Evolutionary conservation across 2,797 vertebrate genomes (phyloP).

Genomic region (Enteromius thamalakanensis): DNA sequence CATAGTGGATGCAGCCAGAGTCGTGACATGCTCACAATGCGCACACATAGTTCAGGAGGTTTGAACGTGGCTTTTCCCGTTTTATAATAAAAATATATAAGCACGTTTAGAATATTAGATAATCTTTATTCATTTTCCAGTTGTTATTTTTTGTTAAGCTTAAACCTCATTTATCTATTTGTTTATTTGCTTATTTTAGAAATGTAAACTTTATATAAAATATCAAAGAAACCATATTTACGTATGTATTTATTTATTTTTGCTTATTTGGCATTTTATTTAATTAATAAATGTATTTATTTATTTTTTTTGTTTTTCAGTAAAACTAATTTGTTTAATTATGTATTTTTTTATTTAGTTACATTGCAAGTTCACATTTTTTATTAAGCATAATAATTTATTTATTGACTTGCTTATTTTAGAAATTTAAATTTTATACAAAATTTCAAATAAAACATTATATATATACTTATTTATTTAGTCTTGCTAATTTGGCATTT

Average conservation of each 20-base stretch:
- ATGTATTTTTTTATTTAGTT: too few relatives aligned
- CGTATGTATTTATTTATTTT: not conserved
- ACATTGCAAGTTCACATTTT: too few relatives aligned
- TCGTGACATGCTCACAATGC: not conserved
- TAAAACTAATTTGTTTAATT: too few relatives aligned
- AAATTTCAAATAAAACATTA: not conserved
- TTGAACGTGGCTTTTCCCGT: not conserved
- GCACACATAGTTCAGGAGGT: not conserved
- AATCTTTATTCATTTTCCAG: not conserved
- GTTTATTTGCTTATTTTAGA: not conserved
- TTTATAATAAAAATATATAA: conserved; percentile 1
- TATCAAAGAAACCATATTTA: not conserved
- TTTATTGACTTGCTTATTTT: not conserved
- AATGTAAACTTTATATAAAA: not conserved
- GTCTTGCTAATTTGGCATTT: not conserved
- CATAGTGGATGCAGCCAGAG: not conserved
- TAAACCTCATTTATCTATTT: not conserved
- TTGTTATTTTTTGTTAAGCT: not conserved
- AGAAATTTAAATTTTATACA: not conserved
- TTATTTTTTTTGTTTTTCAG: too few relatives aligned
- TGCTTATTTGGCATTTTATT: not conserved
- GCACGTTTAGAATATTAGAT: not conserved
- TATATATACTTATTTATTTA: not conserved
- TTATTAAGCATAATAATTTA: too few relatives aligned
- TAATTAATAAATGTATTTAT: too few relatives aligned